Evolutionary conservation across 2,888 invertebrate species (phyloP).

Genomic region (Epirrhoe tristata): DNA sequence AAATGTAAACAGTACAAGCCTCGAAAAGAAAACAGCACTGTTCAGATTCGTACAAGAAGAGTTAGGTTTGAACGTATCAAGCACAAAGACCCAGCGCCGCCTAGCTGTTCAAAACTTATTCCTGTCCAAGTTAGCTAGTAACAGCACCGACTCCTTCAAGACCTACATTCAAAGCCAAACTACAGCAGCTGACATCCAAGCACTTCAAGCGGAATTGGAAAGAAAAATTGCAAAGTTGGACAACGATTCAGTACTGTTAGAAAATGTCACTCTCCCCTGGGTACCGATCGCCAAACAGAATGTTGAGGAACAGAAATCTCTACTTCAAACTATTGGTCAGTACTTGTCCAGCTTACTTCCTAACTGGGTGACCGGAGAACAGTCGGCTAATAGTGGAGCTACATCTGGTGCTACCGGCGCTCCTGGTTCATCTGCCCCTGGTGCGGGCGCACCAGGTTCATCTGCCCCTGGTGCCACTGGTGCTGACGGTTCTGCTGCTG

Average conservation of each 20-base stretch:
- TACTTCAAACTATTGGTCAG: conserved; percentile 64
- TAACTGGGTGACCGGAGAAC: conserved; percentile 60
- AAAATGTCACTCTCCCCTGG: conserved; percentile 65
- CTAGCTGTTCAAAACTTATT: conserved; percentile 69
- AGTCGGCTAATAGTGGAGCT: conserved; percentile 28
- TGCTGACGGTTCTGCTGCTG: conserved; percentile 20
- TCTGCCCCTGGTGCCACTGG: conserved; percentile 18
- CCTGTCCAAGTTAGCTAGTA: conserved; percentile 61
- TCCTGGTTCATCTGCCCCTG: conserved; percentile 9
- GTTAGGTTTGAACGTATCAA: conserved; percentile 65
- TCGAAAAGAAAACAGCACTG: conserved; percentile 66
- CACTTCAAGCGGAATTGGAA: conserved; percentile 62
- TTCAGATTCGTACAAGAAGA: conserved; percentile 68
- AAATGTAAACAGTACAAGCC: conserved; percentile 57
- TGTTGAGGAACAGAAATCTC: conserved; percentile 64
- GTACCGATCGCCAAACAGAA: conserved; percentile 58
- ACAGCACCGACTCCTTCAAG: conserved; percentile 59
- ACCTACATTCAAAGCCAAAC: conserved; percentile 64
- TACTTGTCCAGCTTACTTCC: conserved; percentile 68
- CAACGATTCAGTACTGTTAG: conserved; percentile 66
- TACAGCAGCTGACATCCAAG: conserved; percentile 64
- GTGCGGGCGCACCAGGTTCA: conserved; percentile 5
- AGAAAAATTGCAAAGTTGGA: conserved; percentile 69
- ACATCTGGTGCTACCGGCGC: conserved; percentile 16
- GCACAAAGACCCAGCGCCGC: conserved; percentile 70